phyloP scores from a whole-genome alignment of 1,140 invertebrate species.

The Amphibalanus amphitrite region DNA sequence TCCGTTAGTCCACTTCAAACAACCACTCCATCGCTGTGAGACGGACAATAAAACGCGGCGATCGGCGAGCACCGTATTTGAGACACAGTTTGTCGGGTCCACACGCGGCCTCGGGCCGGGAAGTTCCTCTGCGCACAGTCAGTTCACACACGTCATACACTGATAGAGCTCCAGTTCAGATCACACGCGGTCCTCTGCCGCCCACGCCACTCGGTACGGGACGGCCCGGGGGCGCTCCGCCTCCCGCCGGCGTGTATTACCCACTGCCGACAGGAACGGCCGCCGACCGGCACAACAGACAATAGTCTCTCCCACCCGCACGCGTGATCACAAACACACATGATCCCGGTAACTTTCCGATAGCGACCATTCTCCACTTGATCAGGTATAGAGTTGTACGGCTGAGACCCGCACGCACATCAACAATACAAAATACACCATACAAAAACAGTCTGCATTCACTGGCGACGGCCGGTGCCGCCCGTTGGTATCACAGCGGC shows the following conservation, averaged over 20 bases:
- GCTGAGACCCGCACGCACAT: not conserved
- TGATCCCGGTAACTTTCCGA: too few relatives aligned
- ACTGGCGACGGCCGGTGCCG: not conserved
- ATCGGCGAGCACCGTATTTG: not conserved
- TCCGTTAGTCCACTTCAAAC: not conserved
- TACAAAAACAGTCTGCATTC: not conserved
- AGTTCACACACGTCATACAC: not conserved
- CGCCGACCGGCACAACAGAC: not conserved
- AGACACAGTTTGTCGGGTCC: not conserved
- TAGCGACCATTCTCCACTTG: not conserved
- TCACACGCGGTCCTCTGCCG: too few relatives aligned
- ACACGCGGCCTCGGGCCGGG: too few relatives aligned
- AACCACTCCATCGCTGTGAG: not conserved
- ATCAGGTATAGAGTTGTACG: not conserved
- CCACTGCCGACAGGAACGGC: too few relatives aligned
- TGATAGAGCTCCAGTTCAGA: not conserved
- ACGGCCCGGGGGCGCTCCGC: too few relatives aligned
- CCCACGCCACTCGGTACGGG: too few relatives aligned
- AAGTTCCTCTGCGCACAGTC: too few relatives aligned
- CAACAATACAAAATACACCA: not conserved
- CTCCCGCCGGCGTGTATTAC: too few relatives aligned
- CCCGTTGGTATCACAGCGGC: not conserved
- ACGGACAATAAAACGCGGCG: not conserved
- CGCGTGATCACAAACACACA: not conserved
- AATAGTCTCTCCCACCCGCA: not conserved